These are phyloP conservation scores for Agonopterix arenella DNA, from an alignment of 2,888 invertebrate genomes.

Conservation along the genomic window DNA sequence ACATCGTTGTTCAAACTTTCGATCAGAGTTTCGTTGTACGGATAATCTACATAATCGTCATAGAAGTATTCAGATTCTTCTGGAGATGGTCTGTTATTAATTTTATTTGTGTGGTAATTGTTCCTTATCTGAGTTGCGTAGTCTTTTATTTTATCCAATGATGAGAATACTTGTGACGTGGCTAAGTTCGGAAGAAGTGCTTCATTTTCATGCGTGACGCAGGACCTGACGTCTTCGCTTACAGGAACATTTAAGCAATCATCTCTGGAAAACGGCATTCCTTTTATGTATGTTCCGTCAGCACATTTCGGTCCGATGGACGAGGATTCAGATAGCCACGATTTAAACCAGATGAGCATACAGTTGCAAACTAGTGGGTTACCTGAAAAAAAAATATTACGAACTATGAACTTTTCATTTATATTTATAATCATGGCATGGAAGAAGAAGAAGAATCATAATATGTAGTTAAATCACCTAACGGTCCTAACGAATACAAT, in stretches of 20 bases:
- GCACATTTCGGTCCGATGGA: slow-evolving; percentile 86
- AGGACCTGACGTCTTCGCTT: slow-evolving; percentile 77
- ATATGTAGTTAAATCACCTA: background rate
- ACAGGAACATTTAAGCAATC: slow-evolving; percentile 76
- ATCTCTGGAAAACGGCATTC: slow-evolving; percentile 81
- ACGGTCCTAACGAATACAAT: too few relatives aligned
- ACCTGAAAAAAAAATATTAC: slow-evolving; percentile 72
- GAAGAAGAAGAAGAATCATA: too few relatives aligned
- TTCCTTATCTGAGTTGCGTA: slow-evolving; percentile 61
- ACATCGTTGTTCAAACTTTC: slow-evolving; percentile 50
- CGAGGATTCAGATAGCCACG: slow-evolving; percentile 87
- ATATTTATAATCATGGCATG: background rate
- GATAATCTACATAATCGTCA: slow-evolving; percentile 89
- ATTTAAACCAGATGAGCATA: slow-evolving; percentile 88
- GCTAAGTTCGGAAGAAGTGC: slow-evolving; percentile 72
- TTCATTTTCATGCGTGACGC: slow-evolving; percentile 82
- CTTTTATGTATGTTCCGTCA: slow-evolving; percentile 86
- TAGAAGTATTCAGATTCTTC: slow-evolving; percentile 90
- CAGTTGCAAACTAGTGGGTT: slow-evolving; percentile 91
- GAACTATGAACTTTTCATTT: background rate
- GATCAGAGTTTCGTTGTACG: slow-evolving; percentile 78
- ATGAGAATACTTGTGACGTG: slow-evolving; percentile 77
- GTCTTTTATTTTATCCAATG: slow-evolving; percentile 75
- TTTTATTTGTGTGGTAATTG: slow-evolving; percentile 61
- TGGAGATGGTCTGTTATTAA: slow-evolving; percentile 78